These are phyloP conservation scores for Antechinus stuartii DNA, from an alignment of 2,113 vertebrate species.

Conservation along the genomic window DNA sequence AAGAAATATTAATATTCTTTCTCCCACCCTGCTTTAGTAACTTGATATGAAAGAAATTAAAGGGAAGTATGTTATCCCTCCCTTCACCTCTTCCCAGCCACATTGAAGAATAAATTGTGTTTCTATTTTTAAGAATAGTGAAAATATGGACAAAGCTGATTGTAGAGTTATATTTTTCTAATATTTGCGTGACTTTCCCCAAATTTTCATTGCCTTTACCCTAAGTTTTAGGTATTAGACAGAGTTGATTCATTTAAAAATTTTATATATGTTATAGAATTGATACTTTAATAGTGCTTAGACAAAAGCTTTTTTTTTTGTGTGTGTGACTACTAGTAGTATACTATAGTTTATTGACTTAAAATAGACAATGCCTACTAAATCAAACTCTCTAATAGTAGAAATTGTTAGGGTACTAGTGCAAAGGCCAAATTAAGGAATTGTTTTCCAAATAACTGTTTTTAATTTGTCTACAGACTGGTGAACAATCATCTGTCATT, in stretches of 20 bases:
- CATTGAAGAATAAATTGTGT: conserved; percentile 41
- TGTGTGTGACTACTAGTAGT: neutral
- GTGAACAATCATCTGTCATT: neutral
- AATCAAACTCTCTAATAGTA: neutral
- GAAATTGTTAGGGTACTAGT: neutral
- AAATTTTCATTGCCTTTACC: conserved; percentile 50
- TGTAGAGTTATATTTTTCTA: conserved; percentile 41
- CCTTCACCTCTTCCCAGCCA: neutral
- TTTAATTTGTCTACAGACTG: neutral
- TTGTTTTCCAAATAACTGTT: neutral
- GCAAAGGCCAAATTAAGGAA: neutral
- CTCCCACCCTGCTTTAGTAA: neutral
- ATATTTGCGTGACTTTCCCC: conserved; percentile 54
- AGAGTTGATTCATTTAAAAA: conserved; percentile 22
- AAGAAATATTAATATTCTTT: conserved; percentile 45
- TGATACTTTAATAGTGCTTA: conserved; percentile 33
- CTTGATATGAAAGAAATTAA: conserved; percentile 50
- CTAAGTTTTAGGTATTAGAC: conserved; percentile 43
- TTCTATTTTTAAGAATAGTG: conserved; percentile 55
- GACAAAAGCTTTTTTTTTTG: conserved; percentile 1
- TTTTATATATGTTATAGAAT: conserved; percentile 18
- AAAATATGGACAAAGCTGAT: conserved; percentile 26
- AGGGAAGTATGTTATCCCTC: neutral
- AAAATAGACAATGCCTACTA: neutral
- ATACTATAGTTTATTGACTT: conserved; percentile 7